phyloP scores from a whole-genome alignment of 2,797 vertebrate genomes.

The Setipinna tenuifilis region DNA sequence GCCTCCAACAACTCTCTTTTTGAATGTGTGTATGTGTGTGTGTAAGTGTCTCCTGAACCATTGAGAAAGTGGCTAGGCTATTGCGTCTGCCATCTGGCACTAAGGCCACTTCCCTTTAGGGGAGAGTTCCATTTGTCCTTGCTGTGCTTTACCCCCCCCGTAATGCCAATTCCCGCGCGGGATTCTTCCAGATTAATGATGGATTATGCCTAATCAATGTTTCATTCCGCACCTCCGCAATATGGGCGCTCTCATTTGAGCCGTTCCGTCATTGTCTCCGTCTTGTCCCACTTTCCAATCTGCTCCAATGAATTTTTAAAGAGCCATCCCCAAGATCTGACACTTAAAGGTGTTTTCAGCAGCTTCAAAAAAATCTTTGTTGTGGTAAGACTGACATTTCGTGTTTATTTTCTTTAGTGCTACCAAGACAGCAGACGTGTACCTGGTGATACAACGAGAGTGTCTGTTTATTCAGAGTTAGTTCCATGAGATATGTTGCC shows the following conservation, averaged over 20 bases:
- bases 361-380: conserved; percentile 23
- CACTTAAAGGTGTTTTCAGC: conserved; percentile 30
- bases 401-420: not conserved
- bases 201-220: conserved; percentile 68
- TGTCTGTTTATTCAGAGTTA: not conserved
- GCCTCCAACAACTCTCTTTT: conserved; percentile 49
- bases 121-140: conserved; percentile 53
- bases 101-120: conserved; percentile 55
- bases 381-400: not conserved
- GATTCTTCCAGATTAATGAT: conserved; percentile 60
- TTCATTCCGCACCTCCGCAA: conserved; percentile 60
- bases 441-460: not conserved
- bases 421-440: not conserved
- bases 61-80: conserved; percentile 45
- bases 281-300: conserved; percentile 71
- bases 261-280: conserved; percentile 58
- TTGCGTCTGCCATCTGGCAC: conserved; percentile 58
- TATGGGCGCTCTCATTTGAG: conserved; percentile 67
- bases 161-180: conserved; percentile 36
- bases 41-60: conserved; percentile 29
- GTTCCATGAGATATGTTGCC: conserved; percentile 41
- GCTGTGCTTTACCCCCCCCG: conserved; percentile 52
- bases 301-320: conserved; percentile 73
- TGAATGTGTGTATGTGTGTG: conserved; percentile 26
- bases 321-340: conserved; percentile 43